Evolutionary conservation across 2,888 invertebrate species (phyloP).

Genomic region (Harpalus rufipes): DNA sequence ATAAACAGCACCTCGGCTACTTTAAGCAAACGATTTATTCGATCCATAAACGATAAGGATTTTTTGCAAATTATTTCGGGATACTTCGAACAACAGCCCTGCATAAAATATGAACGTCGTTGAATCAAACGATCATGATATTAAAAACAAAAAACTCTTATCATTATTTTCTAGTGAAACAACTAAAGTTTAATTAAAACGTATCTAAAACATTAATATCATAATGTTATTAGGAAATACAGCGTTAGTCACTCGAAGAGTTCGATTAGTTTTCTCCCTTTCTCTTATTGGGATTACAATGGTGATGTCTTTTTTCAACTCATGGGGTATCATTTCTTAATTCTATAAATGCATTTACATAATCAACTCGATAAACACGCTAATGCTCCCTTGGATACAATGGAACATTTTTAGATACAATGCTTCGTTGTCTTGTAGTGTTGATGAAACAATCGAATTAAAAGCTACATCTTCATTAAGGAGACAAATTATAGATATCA

Average conservation of each 20-base stretch:
- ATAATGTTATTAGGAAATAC: constrained; percentile 59
- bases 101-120: constrained; percentile 63
- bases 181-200: constrained; percentile 62
- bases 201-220: constrained; percentile 63
- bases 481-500: not conserved
- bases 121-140: constrained; percentile 12
- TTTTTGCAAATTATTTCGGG: constrained; percentile 65
- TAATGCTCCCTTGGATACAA: constrained; percentile 52
- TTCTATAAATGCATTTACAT: constrained; percentile 64
- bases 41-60: constrained; percentile 65
- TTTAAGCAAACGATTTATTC: constrained; percentile 63
- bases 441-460: constrained; percentile 33
- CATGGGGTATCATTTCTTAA: constrained; percentile 56
- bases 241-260: constrained; percentile 54
- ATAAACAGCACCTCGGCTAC: constrained; percentile 64
- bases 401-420: constrained; percentile 52
- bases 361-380: constrained; percentile 60
- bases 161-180: constrained; percentile 25
- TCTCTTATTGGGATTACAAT: constrained; percentile 2
- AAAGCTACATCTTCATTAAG: constrained; percentile 12
- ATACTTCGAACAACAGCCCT: constrained; percentile 55
- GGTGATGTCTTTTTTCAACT: constrained; percentile 17
- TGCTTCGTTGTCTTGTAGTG: constrained; percentile 26
- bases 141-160: constrained; percentile 31
- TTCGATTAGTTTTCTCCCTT: constrained; percentile 8